phyloP scores from a whole-genome alignment of 2,888 invertebrate genomes.

The Lepidocyrtoides sp. region DNA sequence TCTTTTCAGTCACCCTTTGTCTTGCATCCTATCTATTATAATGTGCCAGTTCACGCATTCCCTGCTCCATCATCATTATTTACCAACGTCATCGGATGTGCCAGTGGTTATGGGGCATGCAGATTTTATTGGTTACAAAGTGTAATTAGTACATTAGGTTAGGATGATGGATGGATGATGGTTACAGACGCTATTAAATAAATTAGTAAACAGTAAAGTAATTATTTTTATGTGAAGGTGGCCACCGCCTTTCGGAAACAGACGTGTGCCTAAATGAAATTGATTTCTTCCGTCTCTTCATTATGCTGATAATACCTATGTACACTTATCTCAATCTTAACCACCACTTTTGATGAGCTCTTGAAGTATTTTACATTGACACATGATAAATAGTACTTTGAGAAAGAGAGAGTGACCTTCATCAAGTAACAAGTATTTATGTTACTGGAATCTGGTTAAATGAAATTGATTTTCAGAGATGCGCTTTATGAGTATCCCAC shows the following conservation, averaged over 20 bases:
- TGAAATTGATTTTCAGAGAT: constrained; percentile 41
- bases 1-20: constrained; percentile 50
- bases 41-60: neutral
- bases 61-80: neutral
- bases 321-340: neutral
- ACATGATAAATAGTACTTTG: neutral
- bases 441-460: constrained; percentile 69
- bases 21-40: neutral
- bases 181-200: constrained; percentile 38
- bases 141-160: constrained; percentile 47
- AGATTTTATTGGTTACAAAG: constrained; percentile 17
- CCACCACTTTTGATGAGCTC: neutral
- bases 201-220: constrained; percentile 41
- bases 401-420: constrained; percentile 47
- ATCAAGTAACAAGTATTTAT: constrained; percentile 47
- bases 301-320: too few relatives aligned
- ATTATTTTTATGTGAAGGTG: constrained; percentile 24
- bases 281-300: constrained; percentile 72
- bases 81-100: neutral
- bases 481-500: constrained; percentile 13
- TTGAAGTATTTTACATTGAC: neutral
- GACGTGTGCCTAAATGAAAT: constrained; percentile 63
- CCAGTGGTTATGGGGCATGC: neutral
- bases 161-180: constrained; percentile 13
- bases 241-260: constrained; percentile 77